Evolutionary conservation across 2,888 invertebrate genomes (phyloP).

Genomic region (Chymomyza caudatula): DNA sequence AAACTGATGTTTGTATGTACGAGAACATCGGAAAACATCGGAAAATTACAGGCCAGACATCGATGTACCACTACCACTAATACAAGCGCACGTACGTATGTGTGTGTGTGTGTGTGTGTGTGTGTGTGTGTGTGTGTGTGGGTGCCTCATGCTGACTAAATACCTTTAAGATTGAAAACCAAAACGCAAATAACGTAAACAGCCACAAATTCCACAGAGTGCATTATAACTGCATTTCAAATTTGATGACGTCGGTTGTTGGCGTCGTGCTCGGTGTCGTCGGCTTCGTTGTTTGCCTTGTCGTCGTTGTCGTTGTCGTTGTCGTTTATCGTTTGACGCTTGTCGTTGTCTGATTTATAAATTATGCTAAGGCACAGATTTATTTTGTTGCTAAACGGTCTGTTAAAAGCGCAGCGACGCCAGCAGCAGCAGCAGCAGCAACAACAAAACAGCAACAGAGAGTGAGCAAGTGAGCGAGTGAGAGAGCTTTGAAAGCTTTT

Average conservation of each 20-base stretch:
- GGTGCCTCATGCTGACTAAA: conserved; percentile 63
- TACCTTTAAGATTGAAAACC: conserved; percentile 57
- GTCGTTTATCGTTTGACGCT: conserved; percentile 1
- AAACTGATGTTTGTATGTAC: too few relatives aligned
- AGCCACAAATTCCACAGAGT: conserved; percentile 30
- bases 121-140: conserved; percentile 36
- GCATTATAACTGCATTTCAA: conserved; percentile 70
- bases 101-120: conserved; percentile 43
- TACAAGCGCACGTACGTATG: neutral
- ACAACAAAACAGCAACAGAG: conserved; percentile 25
- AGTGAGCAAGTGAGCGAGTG: conserved; percentile 12
- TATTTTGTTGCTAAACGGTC: conserved; percentile 46
- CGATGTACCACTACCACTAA: too few relatives aligned
- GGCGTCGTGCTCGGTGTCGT: conserved; percentile 4
- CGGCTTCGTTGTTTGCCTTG: conserved; percentile 3
- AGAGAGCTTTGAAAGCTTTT: conserved; percentile 37
- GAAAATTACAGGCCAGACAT: too few relatives aligned
- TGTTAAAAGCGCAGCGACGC: conserved; percentile 40
- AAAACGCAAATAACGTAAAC: neutral
- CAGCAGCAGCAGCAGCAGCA: neutral
- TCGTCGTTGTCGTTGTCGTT: conserved; percentile 1
- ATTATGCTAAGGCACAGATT: conserved; percentile 55
- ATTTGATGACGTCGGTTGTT: conserved; percentile 56
- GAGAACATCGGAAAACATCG: too few relatives aligned
- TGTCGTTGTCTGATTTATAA: conserved; percentile 58